phyloP scores from a whole-genome alignment of 1,140 invertebrate species.

The Drosophila tsacasi region DNA sequence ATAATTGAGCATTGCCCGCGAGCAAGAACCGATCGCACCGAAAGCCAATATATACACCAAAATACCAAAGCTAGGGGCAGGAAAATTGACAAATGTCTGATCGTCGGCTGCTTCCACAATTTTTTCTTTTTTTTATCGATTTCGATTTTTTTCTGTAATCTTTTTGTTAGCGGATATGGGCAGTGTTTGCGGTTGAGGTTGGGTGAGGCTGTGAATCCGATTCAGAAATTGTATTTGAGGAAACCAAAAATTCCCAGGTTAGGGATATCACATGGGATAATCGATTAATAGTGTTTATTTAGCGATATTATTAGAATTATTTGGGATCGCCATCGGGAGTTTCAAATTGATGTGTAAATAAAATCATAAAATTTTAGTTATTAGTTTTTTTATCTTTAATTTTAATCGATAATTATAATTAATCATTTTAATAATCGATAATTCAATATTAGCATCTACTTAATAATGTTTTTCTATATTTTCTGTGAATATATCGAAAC shows the following conservation, averaged over 20 bases:
- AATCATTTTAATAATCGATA: too few species aligned
- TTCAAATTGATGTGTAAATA: too few species aligned
- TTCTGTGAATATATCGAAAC: too few species aligned
- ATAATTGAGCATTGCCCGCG: constrained; percentile 76
- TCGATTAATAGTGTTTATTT: background rate
- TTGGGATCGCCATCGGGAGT: background rate
- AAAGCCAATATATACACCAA: constrained; percentile 18
- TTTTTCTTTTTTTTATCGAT: constrained; percentile 2
- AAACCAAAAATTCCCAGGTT: constrained; percentile 6
- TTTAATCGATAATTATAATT: too few species aligned
- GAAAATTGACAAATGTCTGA: constrained; percentile 73
- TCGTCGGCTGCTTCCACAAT: constrained; percentile 28
- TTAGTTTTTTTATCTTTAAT: too few species aligned
- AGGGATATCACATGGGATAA: background rate
- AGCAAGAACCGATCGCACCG: constrained; percentile 30
- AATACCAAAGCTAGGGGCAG: constrained; percentile 50
- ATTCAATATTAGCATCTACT: too few species aligned
- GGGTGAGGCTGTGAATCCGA: constrained; percentile 56
- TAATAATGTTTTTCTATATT: too few species aligned
- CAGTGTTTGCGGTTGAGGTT: constrained; percentile 48
- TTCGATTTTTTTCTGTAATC: background rate
- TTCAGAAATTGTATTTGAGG: constrained; percentile 1
- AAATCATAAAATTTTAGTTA: too few species aligned
- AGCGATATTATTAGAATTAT: background rate
- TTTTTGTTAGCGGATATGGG: constrained; percentile 57